Conservation (phyloP, 1,140 invertebrate species). For the Tetragnatha versicolor region DNA sequence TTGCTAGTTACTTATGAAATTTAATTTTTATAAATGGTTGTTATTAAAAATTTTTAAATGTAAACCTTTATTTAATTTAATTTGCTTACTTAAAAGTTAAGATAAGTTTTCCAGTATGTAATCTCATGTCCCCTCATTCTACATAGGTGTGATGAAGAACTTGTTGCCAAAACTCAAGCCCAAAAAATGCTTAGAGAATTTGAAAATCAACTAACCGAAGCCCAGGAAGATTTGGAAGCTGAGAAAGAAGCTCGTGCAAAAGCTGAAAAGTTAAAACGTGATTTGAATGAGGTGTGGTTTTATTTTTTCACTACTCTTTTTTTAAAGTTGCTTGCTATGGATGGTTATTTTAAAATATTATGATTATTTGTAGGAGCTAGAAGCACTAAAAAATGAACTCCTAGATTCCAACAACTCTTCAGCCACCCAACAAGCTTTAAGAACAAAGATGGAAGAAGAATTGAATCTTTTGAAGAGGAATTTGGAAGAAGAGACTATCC, state of each 20-base stretch:
- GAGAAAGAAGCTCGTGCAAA: conserved; percentile 90
- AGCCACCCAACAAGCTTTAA: conserved; percentile 89
- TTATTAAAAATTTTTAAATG: too few species aligned
- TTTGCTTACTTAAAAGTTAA: too few species aligned
- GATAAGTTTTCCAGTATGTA: too few species aligned
- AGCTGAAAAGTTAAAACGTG: conserved; percentile 92
- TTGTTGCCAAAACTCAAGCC: conserved; percentile 79
- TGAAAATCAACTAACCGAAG: conserved; percentile 76
- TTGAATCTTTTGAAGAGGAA: conserved; percentile 88
- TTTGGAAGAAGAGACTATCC: conserved; percentile 84
- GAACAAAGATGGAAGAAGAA: conserved; percentile 94
- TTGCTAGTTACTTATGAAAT: too few species aligned
- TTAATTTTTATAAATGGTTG: too few species aligned
- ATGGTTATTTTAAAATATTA: background rate
- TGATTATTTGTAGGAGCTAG: conserved; percentile 73
- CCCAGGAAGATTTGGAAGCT: conserved; percentile 94
- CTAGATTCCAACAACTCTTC: conserved; percentile 94
- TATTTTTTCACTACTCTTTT: background rate
- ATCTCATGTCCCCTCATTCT: too few species aligned
- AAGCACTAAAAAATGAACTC: conserved; percentile 95
- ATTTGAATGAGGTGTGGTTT: conserved; percentile 78
- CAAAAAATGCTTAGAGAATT: conserved; percentile 90
- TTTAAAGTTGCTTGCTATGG: background rate
- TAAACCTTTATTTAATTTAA: too few species aligned
- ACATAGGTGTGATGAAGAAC: conserved; percentile 91